Percentiles rank a stretch among this genome's conserved stretches.
Evolutionary conservation across 2,797 vertebrate genomes (phyloP).

Genomic region (Spinus olivaceus): DNA sequence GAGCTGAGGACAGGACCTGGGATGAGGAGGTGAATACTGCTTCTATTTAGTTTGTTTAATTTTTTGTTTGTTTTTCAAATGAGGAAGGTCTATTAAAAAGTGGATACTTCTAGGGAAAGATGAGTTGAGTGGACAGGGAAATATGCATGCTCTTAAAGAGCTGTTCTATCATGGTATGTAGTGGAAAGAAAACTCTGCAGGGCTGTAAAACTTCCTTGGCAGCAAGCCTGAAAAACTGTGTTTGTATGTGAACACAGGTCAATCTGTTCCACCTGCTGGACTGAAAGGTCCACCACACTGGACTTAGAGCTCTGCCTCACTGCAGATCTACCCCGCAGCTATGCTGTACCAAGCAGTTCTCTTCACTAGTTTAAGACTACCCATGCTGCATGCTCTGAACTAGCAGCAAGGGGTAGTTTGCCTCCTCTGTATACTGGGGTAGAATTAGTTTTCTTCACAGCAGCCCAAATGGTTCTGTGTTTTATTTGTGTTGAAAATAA

Average conservation of each 20-base stretch:
- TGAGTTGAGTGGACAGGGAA: neutral
- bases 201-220: neutral
- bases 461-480: neutral
- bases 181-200: neutral
- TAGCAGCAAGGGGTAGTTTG: neutral
- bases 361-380: neutral
- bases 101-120: neutral
- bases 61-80: neutral
- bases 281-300: neutral
- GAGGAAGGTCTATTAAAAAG: neutral
- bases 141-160: neutral
- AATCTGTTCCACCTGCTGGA: neutral
- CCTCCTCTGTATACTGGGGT: neutral
- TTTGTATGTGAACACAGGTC: neutral
- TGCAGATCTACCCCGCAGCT: neutral
- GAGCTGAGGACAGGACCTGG: neutral
- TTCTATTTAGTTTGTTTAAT: neutral
- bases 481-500: neutral
- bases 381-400: neutral
- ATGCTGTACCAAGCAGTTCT: neutral
- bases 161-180: neutral
- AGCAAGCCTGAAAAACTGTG: neutral
- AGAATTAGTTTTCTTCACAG: neutral
- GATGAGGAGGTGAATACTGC: neutral
- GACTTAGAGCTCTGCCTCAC: neutral